Conservation (phyloP, 1,140 invertebrate genomes). For the Hyles vespertilio region DNA sequence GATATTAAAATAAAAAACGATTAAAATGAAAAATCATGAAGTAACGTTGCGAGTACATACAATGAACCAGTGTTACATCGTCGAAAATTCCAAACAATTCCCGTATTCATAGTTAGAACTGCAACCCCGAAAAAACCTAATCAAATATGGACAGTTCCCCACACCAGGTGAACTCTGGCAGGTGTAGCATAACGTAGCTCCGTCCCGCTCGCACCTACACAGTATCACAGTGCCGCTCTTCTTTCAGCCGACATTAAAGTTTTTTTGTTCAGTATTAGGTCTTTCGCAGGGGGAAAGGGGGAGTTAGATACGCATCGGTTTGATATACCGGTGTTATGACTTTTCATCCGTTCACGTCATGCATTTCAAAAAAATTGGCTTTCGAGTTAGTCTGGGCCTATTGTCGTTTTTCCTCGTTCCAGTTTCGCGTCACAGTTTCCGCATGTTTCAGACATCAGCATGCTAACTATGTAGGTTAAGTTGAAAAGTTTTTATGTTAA, state of each 20-base stretch:
- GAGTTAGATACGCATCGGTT: conserved; percentile 53
- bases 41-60: too few relatives aligned
- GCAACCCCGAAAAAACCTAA: conserved; percentile 59
- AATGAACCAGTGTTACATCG: background rate
- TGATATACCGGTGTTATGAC: conserved; percentile 54
- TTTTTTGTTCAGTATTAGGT: conserved; percentile 50
- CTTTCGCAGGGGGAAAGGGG: conserved; percentile 21
- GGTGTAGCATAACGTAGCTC: conserved; percentile 51
- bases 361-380: conserved; percentile 58
- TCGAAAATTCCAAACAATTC: conserved; percentile 30
- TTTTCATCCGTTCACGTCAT: conserved; percentile 50
- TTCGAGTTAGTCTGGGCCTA: conserved; percentile 43
- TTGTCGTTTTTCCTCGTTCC: conserved; percentile 45
- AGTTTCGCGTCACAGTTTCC: conserved; percentile 37
- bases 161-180: conserved; percentile 61
- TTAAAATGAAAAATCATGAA: too few relatives aligned
- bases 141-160: conserved; percentile 64
- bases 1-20: too few relatives aligned
- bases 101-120: conserved; percentile 54
- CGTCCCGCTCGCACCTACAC: conserved; percentile 42
- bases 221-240: conserved; percentile 20
- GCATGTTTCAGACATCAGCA: conserved; percentile 24
- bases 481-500: conserved; percentile 44
- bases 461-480: conserved; percentile 34
- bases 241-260: conserved; percentile 42